Percentiles rank a stretch among this genome's conserved stretches.
Conservation (phyloP, 2,113 vertebrate species). For the Amazona guildingii region DNA sequence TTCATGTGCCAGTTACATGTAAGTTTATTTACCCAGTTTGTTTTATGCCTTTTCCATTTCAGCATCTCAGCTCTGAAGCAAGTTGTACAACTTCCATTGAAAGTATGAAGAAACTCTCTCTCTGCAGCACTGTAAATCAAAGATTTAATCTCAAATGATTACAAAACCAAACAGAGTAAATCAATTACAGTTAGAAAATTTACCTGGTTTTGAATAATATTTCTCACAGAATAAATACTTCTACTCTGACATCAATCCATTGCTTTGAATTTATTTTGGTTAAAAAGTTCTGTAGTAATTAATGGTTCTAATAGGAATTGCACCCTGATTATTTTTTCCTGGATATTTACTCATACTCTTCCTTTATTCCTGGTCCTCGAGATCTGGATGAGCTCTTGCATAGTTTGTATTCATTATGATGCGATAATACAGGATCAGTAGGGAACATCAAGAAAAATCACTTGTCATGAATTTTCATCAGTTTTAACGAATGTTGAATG, state of each 20-base stretch:
- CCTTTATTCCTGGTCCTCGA: neutral
- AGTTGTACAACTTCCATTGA: neutral
- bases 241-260: neutral
- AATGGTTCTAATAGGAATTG: neutral
- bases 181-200: neutral
- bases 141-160: neutral
- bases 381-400: neutral
- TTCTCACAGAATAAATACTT: neutral
- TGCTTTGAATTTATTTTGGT: constrained; percentile 9
- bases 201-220: neutral
- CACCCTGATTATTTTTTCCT: neutral
- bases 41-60: neutral
- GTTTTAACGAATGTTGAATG: neutral
- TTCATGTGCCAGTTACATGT: neutral
- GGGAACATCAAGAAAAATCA: neutral
- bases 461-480: neutral
- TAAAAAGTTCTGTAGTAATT: constrained; percentile 23
- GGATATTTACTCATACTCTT: neutral
- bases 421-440: neutral
- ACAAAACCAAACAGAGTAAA: neutral
- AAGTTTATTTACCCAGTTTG: neutral
- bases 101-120: neutral
- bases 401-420: neutral
- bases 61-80: neutral
- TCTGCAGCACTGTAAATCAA: neutral